Percentiles rank a stretch among this genome's conserved stretches.
Conservation (phyloP, 2,888 invertebrate genomes). For the Tetanocera ferruginea region DNA sequence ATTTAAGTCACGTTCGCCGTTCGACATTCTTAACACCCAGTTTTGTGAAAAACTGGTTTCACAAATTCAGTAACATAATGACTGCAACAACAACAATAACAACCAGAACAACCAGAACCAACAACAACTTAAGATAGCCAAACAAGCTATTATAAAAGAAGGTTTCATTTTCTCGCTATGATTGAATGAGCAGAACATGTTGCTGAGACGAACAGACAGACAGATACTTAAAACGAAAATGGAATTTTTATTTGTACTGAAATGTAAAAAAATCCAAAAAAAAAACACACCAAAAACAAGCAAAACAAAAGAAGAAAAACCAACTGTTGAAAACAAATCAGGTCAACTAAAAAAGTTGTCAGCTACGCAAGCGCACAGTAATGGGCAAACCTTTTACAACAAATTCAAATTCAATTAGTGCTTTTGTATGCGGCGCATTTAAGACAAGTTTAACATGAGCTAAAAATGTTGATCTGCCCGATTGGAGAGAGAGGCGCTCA, state of each 20-base stretch:
- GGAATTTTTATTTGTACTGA: too few relatives aligned
- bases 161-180: background rate
- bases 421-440: background rate
- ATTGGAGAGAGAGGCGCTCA: too few relatives aligned
- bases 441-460: background rate
- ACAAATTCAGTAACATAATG: background rate
- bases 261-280: background rate
- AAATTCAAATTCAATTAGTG: constrained; percentile 3
- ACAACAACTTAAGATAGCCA: background rate
- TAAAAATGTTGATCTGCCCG: background rate
- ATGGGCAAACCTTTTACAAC: background rate
- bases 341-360: background rate
- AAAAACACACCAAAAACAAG: background rate
- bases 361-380: background rate
- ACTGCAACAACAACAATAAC: background rate
- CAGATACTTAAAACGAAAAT: background rate
- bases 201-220: background rate
- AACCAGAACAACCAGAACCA: background rate
- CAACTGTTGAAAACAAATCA: background rate
- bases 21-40: background rate
- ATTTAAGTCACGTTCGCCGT: constrained; percentile 9
- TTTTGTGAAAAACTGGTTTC: constrained; percentile 15
- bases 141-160: background rate
- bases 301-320: background rate
- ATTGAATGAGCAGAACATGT: background rate